phyloP scores from a whole-genome alignment of 2,113 vertebrate genomes.

The Origma solitaria region DNA sequence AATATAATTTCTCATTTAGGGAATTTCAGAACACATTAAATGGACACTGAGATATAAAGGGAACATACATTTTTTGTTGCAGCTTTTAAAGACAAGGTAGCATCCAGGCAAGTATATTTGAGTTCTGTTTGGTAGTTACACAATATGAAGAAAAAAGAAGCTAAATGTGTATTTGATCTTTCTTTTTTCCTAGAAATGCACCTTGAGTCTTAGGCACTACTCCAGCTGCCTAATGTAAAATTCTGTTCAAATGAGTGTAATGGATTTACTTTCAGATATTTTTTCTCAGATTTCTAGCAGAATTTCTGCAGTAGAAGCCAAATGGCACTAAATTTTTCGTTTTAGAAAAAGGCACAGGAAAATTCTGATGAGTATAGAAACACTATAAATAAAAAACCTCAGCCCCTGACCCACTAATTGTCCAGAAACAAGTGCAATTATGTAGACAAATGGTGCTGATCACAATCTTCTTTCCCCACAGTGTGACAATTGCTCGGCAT shows the following conservation, averaged over 20 bases:
- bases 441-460: conserved; percentile 13
- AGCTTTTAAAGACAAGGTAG: background rate
- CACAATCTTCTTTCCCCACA: background rate
- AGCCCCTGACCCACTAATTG: background rate
- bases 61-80: background rate
- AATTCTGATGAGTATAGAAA: background rate
- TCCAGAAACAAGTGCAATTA: conserved; percentile 4
- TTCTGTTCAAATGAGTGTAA: background rate
- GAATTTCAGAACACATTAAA: background rate
- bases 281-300: background rate
- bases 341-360: background rate
- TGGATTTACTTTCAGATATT: background rate
- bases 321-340: background rate
- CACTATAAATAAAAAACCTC: background rate
- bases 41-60: background rate
- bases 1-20: background rate
- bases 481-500: background rate
- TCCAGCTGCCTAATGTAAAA: background rate
- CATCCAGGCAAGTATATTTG: background rate
- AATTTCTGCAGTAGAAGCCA: background rate
- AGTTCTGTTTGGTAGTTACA: background rate
- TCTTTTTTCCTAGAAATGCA: background rate
- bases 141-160: background rate
- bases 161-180: background rate
- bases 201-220: background rate